A percentile compares a stretch with the other conserved stretches of the same genome.
Conservation (phyloP, 1,140 invertebrate species). For the Geopemphigus sp. region DNA sequence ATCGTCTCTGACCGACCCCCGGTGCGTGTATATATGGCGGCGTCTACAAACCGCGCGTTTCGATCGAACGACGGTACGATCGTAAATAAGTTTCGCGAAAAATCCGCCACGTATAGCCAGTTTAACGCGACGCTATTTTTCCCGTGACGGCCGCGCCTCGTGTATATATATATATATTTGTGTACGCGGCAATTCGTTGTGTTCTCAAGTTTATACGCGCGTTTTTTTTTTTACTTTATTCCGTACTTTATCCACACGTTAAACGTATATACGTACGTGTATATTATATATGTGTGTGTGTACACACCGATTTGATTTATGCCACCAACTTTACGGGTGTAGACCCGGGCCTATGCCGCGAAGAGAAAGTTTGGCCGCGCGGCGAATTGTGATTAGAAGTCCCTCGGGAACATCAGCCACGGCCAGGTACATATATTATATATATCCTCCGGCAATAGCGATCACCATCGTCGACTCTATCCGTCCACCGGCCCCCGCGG, state of each 20-base stretch:
- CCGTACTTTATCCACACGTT: background rate
- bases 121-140: constrained; percentile 26
- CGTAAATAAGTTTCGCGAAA: constrained; percentile 20
- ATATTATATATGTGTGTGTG: too few relatives aligned
- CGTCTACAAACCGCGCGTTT: background rate
- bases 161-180: too few relatives aligned
- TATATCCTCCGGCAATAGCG: too few relatives aligned
- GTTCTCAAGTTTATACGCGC: background rate
- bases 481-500: too few relatives aligned
- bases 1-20: background rate
- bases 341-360: too few relatives aligned
- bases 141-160: background rate
- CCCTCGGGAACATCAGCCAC: too few relatives aligned
- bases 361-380: background rate
- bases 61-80: constrained; percentile 27
- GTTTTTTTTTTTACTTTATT: constrained; percentile 1
- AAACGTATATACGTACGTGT: too few relatives aligned
- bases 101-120: background rate
- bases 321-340: background rate
- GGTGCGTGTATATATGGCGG: background rate
- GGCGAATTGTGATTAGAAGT: background rate
- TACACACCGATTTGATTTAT: constrained; percentile 3
- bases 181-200: background rate
- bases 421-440: too few relatives aligned
- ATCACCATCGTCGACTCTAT: too few relatives aligned